phyloP scores from a whole-genome alignment of 2,888 invertebrate species.

The Mesopsocus fuscifrons region DNA sequence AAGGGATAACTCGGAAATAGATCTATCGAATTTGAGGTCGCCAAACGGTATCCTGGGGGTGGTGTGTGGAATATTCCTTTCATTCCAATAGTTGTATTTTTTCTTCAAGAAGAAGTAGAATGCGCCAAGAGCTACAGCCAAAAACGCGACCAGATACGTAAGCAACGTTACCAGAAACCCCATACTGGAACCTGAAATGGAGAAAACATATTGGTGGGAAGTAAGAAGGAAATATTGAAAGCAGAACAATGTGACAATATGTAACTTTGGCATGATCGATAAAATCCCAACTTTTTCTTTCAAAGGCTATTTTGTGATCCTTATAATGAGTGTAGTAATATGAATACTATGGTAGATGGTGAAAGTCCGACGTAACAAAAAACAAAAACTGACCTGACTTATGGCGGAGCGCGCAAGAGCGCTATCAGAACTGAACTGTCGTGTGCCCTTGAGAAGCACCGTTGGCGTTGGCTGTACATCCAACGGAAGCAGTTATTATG shows the following conservation, averaged over 20 bases:
- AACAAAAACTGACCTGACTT: too few species aligned
- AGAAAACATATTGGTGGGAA: not conserved
- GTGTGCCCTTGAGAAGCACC: not conserved
- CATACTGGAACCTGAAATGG: not conserved
- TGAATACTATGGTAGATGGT: too few species aligned
- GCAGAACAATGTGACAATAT: too few species aligned
- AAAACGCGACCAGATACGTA: not conserved
- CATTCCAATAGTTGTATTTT: slow-evolving; percentile 1
- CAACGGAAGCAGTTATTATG: too few species aligned
- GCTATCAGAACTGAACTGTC: not conserved
- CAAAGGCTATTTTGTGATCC: too few species aligned
- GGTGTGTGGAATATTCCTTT: slow-evolving; percentile 1
- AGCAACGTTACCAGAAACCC: not conserved
- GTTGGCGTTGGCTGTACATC: too few species aligned
- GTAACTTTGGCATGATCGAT: too few species aligned
- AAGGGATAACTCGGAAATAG: not conserved
- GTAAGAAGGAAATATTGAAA: not conserved
- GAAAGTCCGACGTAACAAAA: too few species aligned
- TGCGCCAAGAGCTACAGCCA: not conserved
- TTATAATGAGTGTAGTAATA: too few species aligned
- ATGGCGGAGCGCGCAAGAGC: too few species aligned
- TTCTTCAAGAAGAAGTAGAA: not conserved
- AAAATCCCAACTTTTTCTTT: too few species aligned
- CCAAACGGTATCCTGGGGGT: not conserved
- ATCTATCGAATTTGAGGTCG: not conserved